Evolutionary conservation across 2,888 invertebrate species (phyloP), one percentile per base, ranked within the genome.

Genomic region (Sialis fuliginosa): DNA sequence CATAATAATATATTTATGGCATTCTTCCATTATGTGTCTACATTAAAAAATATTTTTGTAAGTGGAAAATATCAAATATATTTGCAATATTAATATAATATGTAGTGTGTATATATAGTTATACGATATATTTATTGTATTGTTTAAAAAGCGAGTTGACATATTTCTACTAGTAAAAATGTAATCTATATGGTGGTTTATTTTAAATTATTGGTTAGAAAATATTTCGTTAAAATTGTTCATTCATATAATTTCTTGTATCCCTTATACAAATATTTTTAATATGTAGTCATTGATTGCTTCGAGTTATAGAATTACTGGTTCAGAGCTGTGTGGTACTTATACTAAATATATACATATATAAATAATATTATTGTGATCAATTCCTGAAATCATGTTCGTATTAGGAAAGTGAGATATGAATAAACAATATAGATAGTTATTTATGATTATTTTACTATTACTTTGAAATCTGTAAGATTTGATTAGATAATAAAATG

Each of bases 21-120:
- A 42, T 31, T 42, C 42, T 42, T 42, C 42, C 42, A 42, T 42
- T 31, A 31, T 22, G 32, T 42, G 42, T 32, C 42, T 42, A 32
- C 32, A 31, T 42, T 42, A 31, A 39, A 39, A 39, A 39, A 39
- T 39, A 39, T 13, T 39, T 39, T 10, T 39, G 39, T 39, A 22
- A 22, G 22, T 22, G 22, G 22, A 22, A 22, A 22, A 22, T 22
- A 37, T 37, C 37, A 37, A 37, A 37, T 37, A 12, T 10, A 37
- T 37, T 10, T 37, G 37, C 37, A 22, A 22, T 22, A 22, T 22
- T 22, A 22, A 22, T 22, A 22, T 22, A 22, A 22, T 22, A 22
- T 22, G 22, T 22, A 22, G 22, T 22, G 22, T 22, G 10, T 13
- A 13, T 10, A 39, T 39, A 13, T 39, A 13, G 39, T n/a, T 13